These are phyloP conservation scores for Leucophenga varia DNA, from an alignment of 1,140 invertebrate genomes.

Conservation along the genomic window DNA sequence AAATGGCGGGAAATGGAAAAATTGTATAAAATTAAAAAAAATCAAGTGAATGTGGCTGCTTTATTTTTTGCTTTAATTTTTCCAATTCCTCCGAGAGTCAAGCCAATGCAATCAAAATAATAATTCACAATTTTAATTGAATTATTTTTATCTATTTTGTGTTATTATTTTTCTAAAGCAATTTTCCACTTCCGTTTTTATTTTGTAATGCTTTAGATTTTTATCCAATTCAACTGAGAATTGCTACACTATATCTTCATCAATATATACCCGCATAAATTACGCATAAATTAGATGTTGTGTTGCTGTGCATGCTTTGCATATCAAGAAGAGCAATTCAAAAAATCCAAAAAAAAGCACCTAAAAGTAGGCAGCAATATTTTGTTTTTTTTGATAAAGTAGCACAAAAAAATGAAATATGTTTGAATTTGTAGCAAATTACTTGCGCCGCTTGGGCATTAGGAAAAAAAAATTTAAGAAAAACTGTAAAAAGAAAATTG, in stretches of 20 bases:
- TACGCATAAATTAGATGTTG: constrained; percentile 38
- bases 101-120: too few species aligned
- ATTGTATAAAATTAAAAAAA: too few species aligned
- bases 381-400: too few species aligned
- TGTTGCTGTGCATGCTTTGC: constrained; percentile 31
- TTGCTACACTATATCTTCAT: constrained; percentile 22
- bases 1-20: too few species aligned
- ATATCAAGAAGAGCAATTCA: constrained; percentile 21
- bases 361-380: constrained; percentile 5
- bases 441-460: constrained; percentile 14
- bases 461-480: constrained; percentile 13
- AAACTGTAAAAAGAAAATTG: too few species aligned
- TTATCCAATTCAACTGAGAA: too few species aligned
- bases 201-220: too few species aligned
- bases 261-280: constrained; percentile 42
- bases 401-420: constrained; percentile 44
- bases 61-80: too few species aligned
- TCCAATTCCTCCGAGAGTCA: too few species aligned
- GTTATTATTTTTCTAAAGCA: too few species aligned
- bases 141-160: constrained; percentile 31
- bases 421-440: constrained; percentile 1
- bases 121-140: constrained; percentile 38
- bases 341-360: neutral
- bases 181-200: constrained; percentile 4
- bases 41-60: too few species aligned